These are phyloP conservation scores for Campylomormyrus numenius DNA, from an alignment of 2,113 vertebrate genomes.

Conservation along the genomic window DNA sequence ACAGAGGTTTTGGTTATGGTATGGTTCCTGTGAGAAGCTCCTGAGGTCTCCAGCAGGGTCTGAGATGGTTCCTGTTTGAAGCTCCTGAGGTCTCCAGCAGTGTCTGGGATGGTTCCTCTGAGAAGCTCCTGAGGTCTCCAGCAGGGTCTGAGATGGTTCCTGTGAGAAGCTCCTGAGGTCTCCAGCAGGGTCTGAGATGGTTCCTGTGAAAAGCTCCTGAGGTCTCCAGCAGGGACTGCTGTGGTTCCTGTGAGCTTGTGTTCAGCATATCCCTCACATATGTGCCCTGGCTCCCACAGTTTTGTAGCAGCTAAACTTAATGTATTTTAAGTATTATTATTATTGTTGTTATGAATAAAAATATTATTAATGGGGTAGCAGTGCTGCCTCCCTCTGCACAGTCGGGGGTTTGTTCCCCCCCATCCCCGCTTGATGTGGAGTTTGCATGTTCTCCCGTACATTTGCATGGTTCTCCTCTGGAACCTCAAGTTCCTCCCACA, in stretches of 20 bases:
- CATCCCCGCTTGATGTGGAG: not conserved
- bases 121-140: not conserved
- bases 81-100: not conserved
- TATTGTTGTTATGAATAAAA: not conserved
- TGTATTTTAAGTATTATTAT: not conserved
- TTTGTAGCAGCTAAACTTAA: not conserved
- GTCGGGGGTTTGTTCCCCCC: not conserved
- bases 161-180: not conserved
- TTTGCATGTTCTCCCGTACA: not conserved
- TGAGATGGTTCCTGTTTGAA: not conserved
- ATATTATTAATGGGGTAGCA: not conserved
- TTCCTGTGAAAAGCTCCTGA: not conserved
- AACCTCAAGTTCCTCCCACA: not conserved
- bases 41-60: not conserved
- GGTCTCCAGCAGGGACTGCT: not conserved
- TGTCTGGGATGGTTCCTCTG: not conserved
- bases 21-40: not conserved
- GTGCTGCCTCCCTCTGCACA: not conserved
- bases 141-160: not conserved
- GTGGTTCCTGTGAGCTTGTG: not conserved
- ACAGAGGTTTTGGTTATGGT: conserved; percentile 44
- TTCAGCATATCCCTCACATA: not conserved
- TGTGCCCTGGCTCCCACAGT: not conserved
- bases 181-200: not conserved
- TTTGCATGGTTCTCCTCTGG: not conserved